phyloP scores from a whole-genome alignment of 2,797 vertebrate species.

The Tinamus major region DNA sequence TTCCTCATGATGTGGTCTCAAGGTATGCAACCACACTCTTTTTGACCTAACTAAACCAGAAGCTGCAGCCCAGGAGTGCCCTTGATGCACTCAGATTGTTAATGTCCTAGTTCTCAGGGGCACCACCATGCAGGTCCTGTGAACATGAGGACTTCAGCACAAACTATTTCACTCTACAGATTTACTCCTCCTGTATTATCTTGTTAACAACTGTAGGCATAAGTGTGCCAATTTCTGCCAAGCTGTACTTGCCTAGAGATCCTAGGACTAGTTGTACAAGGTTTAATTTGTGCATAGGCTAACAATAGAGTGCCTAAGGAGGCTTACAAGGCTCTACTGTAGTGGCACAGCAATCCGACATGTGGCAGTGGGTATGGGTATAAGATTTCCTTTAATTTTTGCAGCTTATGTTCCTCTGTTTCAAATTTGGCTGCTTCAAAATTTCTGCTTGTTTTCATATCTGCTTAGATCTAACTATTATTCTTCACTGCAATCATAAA shows the following conservation, averaged over 20 bases:
- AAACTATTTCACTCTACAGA: neutral
- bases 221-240: neutral
- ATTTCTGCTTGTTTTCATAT: neutral
- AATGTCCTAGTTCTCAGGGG: neutral
- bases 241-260: neutral
- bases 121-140: neutral
- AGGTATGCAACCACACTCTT: neutral
- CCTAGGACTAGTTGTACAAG: neutral
- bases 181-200: neutral
- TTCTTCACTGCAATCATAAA: neutral
- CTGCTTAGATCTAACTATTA: neutral
- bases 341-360: neutral
- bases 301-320: neutral
- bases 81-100: neutral
- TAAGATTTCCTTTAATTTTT: neutral
- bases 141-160: neutral
- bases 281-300: neutral
- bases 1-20: neutral
- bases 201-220: neutral
- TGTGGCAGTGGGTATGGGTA: fast-evolving
- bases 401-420: neutral
- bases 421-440: neutral
- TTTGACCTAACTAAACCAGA: neutral
- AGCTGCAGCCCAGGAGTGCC: neutral
- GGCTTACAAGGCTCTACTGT: neutral